A percentile compares a stretch with the other conserved stretches of the same genome.
Evolutionary conservation across 2,113 vertebrate species (phyloP).

Genomic region (Notiomystis cincta): DNA sequence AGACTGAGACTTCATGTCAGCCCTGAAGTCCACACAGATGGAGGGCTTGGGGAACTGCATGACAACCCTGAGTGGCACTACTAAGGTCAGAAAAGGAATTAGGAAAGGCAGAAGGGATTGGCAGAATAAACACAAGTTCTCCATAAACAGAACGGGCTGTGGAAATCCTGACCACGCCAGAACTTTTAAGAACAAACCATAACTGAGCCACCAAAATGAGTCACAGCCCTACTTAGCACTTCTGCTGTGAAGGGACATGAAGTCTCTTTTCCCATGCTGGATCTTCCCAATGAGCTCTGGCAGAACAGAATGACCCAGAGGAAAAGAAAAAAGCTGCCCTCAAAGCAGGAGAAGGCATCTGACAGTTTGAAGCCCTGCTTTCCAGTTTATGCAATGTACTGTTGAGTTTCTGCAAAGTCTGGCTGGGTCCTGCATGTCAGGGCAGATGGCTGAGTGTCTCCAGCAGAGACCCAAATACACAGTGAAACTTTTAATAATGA

Average conservation of each 20-base stretch:
- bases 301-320: neutral
- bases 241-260: neutral
- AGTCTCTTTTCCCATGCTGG: neutral
- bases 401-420: neutral
- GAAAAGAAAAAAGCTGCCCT: neutral
- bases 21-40: neutral
- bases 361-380: neutral
- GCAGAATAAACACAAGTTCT: neutral
- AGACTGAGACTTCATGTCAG: neutral
- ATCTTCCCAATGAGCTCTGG: neutral
- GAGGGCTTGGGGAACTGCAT: neutral
- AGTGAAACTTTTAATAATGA: neutral
- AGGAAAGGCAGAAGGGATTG: neutral
- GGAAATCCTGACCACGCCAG: neutral
- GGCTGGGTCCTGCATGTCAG: rapidly evolving
- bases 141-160: neutral
- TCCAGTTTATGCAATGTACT: neutral
- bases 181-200: neutral
- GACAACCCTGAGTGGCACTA: neutral
- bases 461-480: neutral
- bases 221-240: neutral
- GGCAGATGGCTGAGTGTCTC: neutral
- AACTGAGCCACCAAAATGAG: neutral
- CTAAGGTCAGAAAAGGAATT: neutral
- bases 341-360: neutral